Conservation (phyloP, 2,888 invertebrate genomes). For the Acanthosepion pharaonis region DNA sequence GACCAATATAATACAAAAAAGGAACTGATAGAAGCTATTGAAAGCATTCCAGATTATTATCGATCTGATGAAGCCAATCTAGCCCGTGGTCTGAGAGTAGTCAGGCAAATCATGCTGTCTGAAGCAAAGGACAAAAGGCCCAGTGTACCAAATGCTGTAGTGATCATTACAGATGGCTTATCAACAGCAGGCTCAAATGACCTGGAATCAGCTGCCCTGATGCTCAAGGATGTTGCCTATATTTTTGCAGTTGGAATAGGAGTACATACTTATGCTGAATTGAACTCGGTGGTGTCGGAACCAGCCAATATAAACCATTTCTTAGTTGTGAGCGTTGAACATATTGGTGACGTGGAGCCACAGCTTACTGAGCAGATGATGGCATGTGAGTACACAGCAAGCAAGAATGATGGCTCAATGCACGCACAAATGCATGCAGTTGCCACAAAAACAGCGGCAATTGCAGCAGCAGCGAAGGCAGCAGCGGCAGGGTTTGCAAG, state of each 20-base stretch:
- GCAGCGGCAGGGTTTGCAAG: constrained; percentile 16
- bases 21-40: constrained; percentile 56
- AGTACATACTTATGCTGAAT: not conserved
- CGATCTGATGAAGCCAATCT: constrained; percentile 57
- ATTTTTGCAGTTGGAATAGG: constrained; percentile 44
- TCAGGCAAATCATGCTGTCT: constrained; percentile 56
- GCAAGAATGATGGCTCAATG: constrained; percentile 34
- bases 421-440: not conserved
- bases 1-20: constrained; percentile 57
- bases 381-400: constrained; percentile 46
- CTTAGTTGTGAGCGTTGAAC: constrained; percentile 51
- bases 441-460: not conserved
- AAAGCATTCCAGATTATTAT: constrained; percentile 54
- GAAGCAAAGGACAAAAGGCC: constrained; percentile 55
- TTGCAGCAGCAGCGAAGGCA: constrained; percentile 38
- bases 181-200: constrained; percentile 48
- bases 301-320: constrained; percentile 45
- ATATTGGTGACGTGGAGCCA: constrained; percentile 49
- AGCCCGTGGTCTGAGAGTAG: constrained; percentile 59
- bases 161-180: constrained; percentile 64
- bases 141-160: constrained; percentile 60
- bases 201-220: not conserved
- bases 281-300: not conserved
- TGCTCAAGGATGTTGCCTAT: constrained; percentile 38
- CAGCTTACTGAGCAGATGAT: constrained; percentile 48